Evolutionary conservation across 2,888 invertebrate species (phyloP).

Genomic region (Pyrrhosoma nymphula): DNA sequence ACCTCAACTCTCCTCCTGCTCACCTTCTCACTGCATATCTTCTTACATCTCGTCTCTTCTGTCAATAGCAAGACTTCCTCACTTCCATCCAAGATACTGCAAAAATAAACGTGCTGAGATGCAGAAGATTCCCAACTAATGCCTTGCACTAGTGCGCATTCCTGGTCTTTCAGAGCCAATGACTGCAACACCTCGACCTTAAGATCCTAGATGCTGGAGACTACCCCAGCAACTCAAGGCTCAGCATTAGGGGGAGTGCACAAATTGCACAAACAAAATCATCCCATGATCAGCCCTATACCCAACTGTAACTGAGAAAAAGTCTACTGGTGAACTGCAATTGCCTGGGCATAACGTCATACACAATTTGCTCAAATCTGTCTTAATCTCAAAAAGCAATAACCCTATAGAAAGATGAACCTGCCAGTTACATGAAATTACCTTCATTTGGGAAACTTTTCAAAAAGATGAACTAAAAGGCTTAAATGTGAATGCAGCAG

Average conservation of each 20-base stretch:
- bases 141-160: slow-evolving; percentile 35
- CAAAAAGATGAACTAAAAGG: too few relatives aligned
- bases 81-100: slow-evolving; percentile 64
- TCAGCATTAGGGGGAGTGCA: background rate
- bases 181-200: slow-evolving; percentile 49
- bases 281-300: background rate
- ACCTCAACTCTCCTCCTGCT: slow-evolving; percentile 60
- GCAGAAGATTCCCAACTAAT: slow-evolving; percentile 50
- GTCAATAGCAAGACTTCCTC: slow-evolving; percentile 60
- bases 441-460: too few relatives aligned
- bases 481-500: background rate
- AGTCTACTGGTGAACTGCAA: background rate
- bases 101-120: slow-evolving; percentile 61
- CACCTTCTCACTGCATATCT: slow-evolving; percentile 63
- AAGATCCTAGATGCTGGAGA: slow-evolving; percentile 23
- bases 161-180: slow-evolving; percentile 48
- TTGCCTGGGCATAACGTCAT: background rate
- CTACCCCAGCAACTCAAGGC: slow-evolving; percentile 4
- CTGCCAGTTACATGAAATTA: background rate
- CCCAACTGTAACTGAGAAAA: background rate
- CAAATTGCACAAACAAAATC: background rate
- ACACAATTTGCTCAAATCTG: background rate
- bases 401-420: background rate
- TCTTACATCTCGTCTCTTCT: slow-evolving; percentile 58
- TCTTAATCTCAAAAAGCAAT: background rate